Evolutionary conservation across 1,140 invertebrate genomes (phyloP), one percentile per base, ranked within the genome.

Genomic region (Drosophila subpulchrella): DNA sequence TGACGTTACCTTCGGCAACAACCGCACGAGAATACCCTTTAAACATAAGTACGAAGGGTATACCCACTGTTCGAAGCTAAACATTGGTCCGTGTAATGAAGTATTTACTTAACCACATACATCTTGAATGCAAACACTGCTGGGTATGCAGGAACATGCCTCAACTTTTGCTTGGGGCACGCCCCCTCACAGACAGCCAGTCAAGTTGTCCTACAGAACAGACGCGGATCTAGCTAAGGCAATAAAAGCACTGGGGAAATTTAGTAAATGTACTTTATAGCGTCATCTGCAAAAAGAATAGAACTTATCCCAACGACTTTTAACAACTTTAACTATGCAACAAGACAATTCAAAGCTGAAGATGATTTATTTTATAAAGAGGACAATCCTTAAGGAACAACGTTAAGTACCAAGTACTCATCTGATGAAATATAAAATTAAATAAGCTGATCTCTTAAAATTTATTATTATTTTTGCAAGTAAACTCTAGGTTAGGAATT

Each of bases 131-230:
- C 38, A 20, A 6, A 27, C 12, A 38, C 6, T n/a, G 10, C 41
- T 44, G 65, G 65, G 65, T 54, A 44, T 48, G 61, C 50, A 47
- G 57, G n/a, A 57, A 62, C 71, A 62, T 56, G 71, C 59, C 61
- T 68, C 75, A 62, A 50, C 48, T 46, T 70, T 57, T 56, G 46
- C 39, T 58, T 41, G 53, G 24, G 59, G 56, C 41, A 59, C 82
- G 75, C 82, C 83, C 83, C 83, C 70, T 75, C 66, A 66, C 56
- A 67, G 53, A 27, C 54, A 70, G 74, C 62, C 58, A 83, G 80
- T 83, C 83, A 88, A 88, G 84, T 72, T 84, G 61, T 84, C 48
- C 68, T 62, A 71, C 79, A 76, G 83, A 73, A 58, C 56, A 72
- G 70, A 68, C 70, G 30, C 17, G 27, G 51, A 5, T 30, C 20